Percentiles rank a stretch among this genome's conserved stretches.
phyloP scores from a whole-genome alignment of 2,888 invertebrate species.

The Fissipunctia ypsillon region DNA sequence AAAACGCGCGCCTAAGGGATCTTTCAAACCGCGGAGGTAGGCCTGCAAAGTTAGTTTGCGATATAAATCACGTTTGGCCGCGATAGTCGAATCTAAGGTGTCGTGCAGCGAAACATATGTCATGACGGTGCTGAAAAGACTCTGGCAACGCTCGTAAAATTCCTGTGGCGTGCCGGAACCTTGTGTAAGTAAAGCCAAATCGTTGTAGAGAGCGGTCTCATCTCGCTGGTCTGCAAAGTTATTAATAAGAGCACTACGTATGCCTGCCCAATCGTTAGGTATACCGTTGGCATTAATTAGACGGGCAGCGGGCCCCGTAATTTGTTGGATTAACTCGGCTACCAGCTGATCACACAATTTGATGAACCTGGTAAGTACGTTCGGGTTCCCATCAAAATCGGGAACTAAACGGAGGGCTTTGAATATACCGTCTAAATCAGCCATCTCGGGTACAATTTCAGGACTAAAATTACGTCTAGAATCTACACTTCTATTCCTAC shows the following conservation, averaged over 20 bases:
- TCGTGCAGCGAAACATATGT: slow-evolving; percentile 4
- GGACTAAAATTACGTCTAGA: neutral
- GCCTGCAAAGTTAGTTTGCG: neutral
- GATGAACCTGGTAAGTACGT: neutral
- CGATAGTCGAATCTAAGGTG: neutral
- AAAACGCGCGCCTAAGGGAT: neutral
- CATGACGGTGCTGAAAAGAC: neutral
- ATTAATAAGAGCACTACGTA: neutral
- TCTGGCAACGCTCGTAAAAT: slow-evolving; percentile 1
- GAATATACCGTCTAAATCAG: neutral
- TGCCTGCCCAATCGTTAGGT: neutral
- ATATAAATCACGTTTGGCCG: neutral
- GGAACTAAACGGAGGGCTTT: neutral
- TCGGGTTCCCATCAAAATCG: neutral
- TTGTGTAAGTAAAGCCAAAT: neutral
- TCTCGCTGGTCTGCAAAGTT: neutral
- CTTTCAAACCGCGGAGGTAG: neutral
- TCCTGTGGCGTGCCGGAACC: neutral
- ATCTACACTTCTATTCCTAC: neutral
- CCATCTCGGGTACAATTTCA: neutral
- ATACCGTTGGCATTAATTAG: neutral
- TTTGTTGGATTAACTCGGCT: neutral
- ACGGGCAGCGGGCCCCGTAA: neutral
- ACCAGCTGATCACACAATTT: neutral
- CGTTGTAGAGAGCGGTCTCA: neutral